Evolutionary conservation across 2,888 invertebrate species (phyloP), one percentile per base, ranked within the genome.

Genomic region (Diaperis boleti): DNA sequence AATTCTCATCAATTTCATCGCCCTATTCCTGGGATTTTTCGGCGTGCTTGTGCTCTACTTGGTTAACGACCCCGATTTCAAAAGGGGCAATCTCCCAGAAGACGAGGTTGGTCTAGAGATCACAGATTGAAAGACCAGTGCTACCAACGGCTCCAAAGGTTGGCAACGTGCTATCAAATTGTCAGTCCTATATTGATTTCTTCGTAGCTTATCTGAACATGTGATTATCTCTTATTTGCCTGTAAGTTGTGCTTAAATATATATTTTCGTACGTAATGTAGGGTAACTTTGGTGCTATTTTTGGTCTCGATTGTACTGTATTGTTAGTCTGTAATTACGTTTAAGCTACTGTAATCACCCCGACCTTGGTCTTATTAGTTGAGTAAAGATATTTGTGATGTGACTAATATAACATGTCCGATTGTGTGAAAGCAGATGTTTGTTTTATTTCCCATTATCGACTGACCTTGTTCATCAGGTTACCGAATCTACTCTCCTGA

Each of bases 31-130:
- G 49, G 80, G 91, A 3, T 71, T 88, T 18, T 92, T 92, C 76
- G 90, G 87, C 1, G 82, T 84, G 1, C 76, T 91, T 33, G 89
- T 92, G 1, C 81, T 91, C 6, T 92, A 90, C 77, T 78, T 94
- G 63, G 88, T 90, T 3, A 87, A 88, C 3, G 89, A 92, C 72
- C 82, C 86, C 0, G 84, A 87, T 35, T 95, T 88, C 79, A 90
- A 88, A 77, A 85, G 95, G 26, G 82, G 85, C 41, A 85, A 90
- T 0, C 79, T 87, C 39, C 89, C 92, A 0, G 94, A 94, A 78
- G 94, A 94, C 74, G 87, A 88, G 29, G 82, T 87, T 17, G 81
- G 87, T 13, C 76, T 90, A 14, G 60, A 72, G 18, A 29, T 10
- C 11, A 52, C 50, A 10, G 52, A 62, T 5, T 59, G 26, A 49